phyloP scores from a whole-genome alignment of 1,140 invertebrate species.

The Drosophila tani region DNA sequence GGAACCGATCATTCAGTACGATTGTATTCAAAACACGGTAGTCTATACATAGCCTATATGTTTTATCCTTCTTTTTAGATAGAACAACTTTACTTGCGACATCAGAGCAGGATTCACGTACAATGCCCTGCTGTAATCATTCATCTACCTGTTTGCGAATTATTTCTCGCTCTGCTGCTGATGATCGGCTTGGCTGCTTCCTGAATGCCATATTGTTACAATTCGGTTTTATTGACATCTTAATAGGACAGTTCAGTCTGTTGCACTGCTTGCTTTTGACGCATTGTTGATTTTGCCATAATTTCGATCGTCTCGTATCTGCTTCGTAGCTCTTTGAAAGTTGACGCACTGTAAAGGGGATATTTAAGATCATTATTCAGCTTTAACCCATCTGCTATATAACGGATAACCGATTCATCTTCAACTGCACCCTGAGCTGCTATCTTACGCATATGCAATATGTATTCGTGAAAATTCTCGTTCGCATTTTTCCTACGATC shows the following conservation, averaged over 20 bases:
- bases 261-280: not conserved
- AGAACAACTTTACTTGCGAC: not conserved
- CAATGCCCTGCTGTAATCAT: not conserved
- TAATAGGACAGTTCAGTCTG: not conserved
- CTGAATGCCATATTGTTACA: not conserved
- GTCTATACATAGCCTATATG: not conserved
- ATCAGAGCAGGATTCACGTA: not conserved
- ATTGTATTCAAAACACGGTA: not conserved
- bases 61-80: not conserved
- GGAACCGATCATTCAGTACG: not conserved
- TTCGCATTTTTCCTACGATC: not conserved
- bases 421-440: not conserved
- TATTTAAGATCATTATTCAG: slow-evolving; percentile 1
- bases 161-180: not conserved
- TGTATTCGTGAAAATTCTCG: not conserved
- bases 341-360: not conserved
- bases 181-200: not conserved
- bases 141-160: not conserved
- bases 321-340: not conserved
- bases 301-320: not conserved
- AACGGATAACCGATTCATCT: not conserved
- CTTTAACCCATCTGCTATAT: not conserved
- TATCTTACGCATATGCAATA: slow-evolving; percentile 4
- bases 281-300: not conserved
- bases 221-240: too few species aligned